Percentiles rank a stretch among this genome's conserved stretches.
Evolutionary conservation across 2,888 invertebrate genomes (phyloP).

Genomic region (Copidosoma aretas): DNA sequence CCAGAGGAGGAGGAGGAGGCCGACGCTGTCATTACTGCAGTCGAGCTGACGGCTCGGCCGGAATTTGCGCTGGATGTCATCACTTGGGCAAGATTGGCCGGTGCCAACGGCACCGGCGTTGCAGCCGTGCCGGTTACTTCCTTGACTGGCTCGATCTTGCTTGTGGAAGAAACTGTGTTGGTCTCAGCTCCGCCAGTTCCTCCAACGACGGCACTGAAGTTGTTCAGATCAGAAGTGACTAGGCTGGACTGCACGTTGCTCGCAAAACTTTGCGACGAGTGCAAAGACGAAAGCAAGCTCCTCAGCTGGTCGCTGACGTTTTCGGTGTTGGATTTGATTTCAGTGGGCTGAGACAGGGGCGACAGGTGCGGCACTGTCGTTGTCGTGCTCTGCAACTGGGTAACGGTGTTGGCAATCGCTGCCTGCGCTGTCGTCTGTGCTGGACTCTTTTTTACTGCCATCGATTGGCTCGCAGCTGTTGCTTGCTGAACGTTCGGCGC

Average conservation of each 20-base stretch:
- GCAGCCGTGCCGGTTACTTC: not conserved
- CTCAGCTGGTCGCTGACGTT: conserved; percentile 75
- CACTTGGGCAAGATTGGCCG: too few species aligned
- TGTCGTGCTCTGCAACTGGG: conserved; percentile 28
- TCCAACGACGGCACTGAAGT: conserved; percentile 36
- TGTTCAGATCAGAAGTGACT: conserved; percentile 47
- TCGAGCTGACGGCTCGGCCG: conserved; percentile 31
- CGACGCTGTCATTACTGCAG: conserved; percentile 45
- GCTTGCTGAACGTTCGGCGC: conserved; percentile 21
- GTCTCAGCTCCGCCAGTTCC: conserved; percentile 35
- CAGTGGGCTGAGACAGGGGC: conserved; percentile 75
- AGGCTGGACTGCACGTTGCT: conserved; percentile 63
- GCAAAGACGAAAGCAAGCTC: conserved; percentile 72
- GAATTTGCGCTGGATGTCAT: not conserved
- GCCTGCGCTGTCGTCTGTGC: conserved; percentile 25
- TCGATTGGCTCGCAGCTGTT: not conserved
- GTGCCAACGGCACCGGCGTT: not conserved
- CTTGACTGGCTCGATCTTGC: conserved; percentile 28
- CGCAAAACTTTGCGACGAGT: conserved; percentile 63
- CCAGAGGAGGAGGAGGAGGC: conserved; percentile 58
- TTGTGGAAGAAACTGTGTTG: conserved; percentile 39
- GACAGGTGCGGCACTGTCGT: conserved; percentile 72
- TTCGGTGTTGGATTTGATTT: conserved; percentile 75
- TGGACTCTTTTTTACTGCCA: conserved; percentile 39
- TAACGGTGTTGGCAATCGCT: not conserved